Base-by-base conservation (phyloP, 2,888 invertebrate genomes). In the Ischnura elegans region DNA sequence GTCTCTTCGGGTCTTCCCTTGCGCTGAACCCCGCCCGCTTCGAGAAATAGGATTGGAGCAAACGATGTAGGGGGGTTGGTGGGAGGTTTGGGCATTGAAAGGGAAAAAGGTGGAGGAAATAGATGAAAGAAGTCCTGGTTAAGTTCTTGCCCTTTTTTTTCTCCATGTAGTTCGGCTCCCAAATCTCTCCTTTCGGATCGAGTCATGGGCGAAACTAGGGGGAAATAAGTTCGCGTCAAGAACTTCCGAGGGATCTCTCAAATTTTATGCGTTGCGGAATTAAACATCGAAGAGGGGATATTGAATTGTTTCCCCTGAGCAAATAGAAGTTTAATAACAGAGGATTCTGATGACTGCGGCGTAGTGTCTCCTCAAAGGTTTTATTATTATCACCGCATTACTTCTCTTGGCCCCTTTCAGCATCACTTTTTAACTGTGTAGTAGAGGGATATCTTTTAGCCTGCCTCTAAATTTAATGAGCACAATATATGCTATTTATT, bases 21-120 rank as follows among this genome's bases (percentile, higher is more conserved):
- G 10, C 66, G 29, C 10, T 8, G 61, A n/a, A n/a, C n/a, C n/a
- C n/a, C 21, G 66, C 29, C 66, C 61, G 8, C 61, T n/a, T n/a
- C 8, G 61, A 61, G 61, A 61, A 2, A 36, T 10, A 10, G 76
- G 36, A 76, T 90, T 55, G 42, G 10, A 61, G 61, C n/a, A 42
- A 36, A 86, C 13, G 45, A 25, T n/a, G n/a, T n/a, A 46, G 43
- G 86, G n/a, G 25, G 43, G 42, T 43, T 51, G 36, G 29, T 51
- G 55, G 90, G 42, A 45, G 61, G 4, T 19, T 6, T 43, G 85
- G 46, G 86, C 45, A 19, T 43, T 43, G 90, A 61, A 42, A 61
- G 90, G n/a, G 36, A 21, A 90, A 90, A 90, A 90, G 66, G 90
- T 61, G 36, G 61, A 90, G 42, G 90, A 43, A 90, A 61, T 43